Conservation (phyloP, 2,113 vertebrate species). For the Salvator merianae region DNA sequence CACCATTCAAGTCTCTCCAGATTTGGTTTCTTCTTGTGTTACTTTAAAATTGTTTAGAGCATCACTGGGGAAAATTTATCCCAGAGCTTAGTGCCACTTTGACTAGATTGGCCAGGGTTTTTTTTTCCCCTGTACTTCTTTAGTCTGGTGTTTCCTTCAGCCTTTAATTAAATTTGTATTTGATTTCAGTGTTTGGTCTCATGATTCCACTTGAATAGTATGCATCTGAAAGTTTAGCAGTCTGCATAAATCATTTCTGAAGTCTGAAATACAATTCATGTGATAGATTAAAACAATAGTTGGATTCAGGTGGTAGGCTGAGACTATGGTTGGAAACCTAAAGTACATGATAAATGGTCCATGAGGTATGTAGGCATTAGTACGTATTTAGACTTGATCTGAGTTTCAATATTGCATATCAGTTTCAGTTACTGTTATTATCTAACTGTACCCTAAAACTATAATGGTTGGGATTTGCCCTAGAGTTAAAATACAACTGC, state of each 20-base stretch:
- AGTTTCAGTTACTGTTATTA: constrained; percentile 45
- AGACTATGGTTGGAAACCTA: constrained; percentile 28
- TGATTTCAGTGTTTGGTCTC: constrained; percentile 1
- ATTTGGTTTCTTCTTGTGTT: constrained; percentile 28
- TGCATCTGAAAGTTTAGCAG: constrained; percentile 9
- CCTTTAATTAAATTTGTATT: constrained; percentile 27
- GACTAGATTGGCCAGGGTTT: constrained; percentile 42
- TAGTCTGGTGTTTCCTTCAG: constrained; percentile 21
- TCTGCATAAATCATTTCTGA: constrained; percentile 27
- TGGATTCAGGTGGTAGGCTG: constrained; percentile 9
- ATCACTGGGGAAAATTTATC: constrained; percentile 12
- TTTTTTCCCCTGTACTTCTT: background rate
- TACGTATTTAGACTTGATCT: constrained; percentile 28
- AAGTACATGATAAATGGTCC: background rate
- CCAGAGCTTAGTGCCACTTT: constrained; percentile 47
- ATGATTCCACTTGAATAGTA: constrained; percentile 13
- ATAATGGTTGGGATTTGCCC: constrained; percentile 17
- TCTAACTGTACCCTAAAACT: constrained; percentile 11
- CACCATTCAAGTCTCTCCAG: background rate
- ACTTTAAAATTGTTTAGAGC: constrained; percentile 33
- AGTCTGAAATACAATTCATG: constrained; percentile 21
- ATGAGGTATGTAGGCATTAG: constrained; percentile 18
- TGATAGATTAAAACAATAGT: constrained; percentile 22
- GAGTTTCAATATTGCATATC: constrained; percentile 31
- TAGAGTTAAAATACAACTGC: background rate